Evolutionary conservation across 2,113 vertebrate species (phyloP), one percentile per base, ranked within the genome.

Genomic region (Arothron firmamentum): DNA sequence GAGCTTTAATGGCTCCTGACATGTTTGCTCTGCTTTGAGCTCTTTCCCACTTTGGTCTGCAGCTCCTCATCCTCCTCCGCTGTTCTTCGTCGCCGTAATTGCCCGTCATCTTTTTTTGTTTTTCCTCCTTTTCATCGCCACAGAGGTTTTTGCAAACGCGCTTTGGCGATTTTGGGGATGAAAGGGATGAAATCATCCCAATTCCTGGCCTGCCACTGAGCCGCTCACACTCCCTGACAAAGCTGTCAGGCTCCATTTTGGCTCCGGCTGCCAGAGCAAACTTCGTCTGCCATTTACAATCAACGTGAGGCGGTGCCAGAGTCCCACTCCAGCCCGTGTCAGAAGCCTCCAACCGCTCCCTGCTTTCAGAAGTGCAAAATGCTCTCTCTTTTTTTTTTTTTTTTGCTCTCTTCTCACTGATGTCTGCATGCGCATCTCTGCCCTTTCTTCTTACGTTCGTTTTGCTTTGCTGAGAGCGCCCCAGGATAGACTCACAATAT

Each of bases 211-310:
- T 79, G 87, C 86, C 85, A 85, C 79, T 70, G 89, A 90, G 86
- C 88, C 74, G 85, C 82, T 90, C 87, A 87, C 85, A 88, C 90
- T 91, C 89, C 79, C 89, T 91, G 90, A 91, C 90, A 90, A 87
- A 86, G 74, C 90, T 93, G 88, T 92, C 91, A 91, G 84, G 58
- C 90, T 85, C 80, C 85, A 92, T 90, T 90, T 86, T 82, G 79
- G 81, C 81, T 63, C 84, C 76, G 89, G 78, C 82, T 82, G 79
- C 52, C 43, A 79, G 59, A 69, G 87, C 88, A 85, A 92, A 92
- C 89, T 85, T 88, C 34, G 34, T 53, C 88, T 91, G 90, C 89
- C 92, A 66, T 69, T 86, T 81, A 82, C 85, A 89, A 90, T 93
- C 83, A 78, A 51, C 77, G 61, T 75, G 42, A 76, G 84, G 63